These are phyloP conservation scores for Drosophila prolongata DNA, from an alignment of 2,888 invertebrate species.

Conservation along the genomic window DNA sequence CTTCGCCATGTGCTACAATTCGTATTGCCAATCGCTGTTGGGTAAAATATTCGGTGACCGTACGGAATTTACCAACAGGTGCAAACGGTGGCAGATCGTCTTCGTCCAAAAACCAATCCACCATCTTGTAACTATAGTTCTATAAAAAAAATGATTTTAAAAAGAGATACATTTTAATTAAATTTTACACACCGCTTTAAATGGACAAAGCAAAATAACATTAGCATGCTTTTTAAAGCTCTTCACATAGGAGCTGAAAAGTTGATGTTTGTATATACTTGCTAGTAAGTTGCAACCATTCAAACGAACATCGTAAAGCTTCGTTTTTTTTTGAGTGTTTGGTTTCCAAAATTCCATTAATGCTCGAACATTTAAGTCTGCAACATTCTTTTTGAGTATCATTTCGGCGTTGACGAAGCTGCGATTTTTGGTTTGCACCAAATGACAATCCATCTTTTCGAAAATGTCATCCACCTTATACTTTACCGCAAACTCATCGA, in stretches of 20 bases:
- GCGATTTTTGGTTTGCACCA: conserved; percentile 18
- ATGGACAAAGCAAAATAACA: conserved; percentile 36
- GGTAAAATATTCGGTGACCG: conserved; percentile 26
- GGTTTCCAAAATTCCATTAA: conserved; percentile 53
- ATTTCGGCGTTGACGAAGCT: conserved; percentile 27
- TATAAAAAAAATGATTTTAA: background rate
- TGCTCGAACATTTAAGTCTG: conserved; percentile 25
- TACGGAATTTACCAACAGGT: conserved; percentile 29
- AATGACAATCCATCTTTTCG: conserved; percentile 2
- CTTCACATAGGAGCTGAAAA: conserved; percentile 23
- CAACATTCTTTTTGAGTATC: conserved; percentile 10
- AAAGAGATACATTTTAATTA: background rate
- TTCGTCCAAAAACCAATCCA: conserved; percentile 33
- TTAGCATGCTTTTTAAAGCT: conserved; percentile 26
- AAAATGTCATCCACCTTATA: conserved; percentile 13
- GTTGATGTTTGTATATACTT: conserved; percentile 36
- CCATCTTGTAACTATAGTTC: conserved; percentile 40
- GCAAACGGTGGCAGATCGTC: conserved; percentile 34
- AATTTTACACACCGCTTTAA: conserved; percentile 35
- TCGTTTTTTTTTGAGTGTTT: conserved; percentile 16
- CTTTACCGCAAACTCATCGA: conserved; percentile 40
- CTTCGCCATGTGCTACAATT: conserved; percentile 9
- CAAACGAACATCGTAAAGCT: conserved; percentile 43
- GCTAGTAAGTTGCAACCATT: conserved; percentile 35
- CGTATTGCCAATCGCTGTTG: conserved; percentile 4